Evolutionary conservation across 2,113 vertebrate species (phyloP).

Genomic region (Phyllopteryx taeniolatus): DNA sequence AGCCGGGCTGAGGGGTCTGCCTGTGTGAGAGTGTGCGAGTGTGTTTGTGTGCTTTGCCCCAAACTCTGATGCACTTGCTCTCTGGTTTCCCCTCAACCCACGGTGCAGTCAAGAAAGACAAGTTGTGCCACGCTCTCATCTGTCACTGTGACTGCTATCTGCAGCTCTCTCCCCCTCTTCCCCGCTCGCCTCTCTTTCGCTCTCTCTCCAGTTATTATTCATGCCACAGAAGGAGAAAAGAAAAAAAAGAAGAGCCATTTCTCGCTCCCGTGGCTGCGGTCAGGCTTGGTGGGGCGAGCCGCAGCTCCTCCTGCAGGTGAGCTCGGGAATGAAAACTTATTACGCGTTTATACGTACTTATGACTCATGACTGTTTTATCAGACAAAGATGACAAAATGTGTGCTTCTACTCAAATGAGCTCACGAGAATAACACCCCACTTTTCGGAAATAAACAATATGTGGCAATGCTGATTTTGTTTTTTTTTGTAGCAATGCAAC

Average conservation of each 20-base stretch:
- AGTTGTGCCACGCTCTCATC: slow-evolving; percentile 68
- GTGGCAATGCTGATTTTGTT: background rate
- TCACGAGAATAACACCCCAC: slow-evolving; percentile 27
- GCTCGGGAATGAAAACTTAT: slow-evolving; percentile 36
- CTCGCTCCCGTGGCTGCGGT: slow-evolving; percentile 55
- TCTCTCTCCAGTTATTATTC: slow-evolving; percentile 70
- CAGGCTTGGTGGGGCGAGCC: slow-evolving; percentile 52
- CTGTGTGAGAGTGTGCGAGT: slow-evolving; percentile 45
- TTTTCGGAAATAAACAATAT: slow-evolving; percentile 32
- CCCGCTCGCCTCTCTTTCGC: slow-evolving; percentile 48
- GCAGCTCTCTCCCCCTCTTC: slow-evolving; percentile 48
- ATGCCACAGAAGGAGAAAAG: slow-evolving; percentile 65
- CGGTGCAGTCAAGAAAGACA: slow-evolving; percentile 58
- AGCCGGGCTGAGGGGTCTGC: slow-evolving; percentile 43
- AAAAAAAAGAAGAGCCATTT: slow-evolving; percentile 61
- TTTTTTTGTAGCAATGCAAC: background rate
- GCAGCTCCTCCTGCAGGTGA: slow-evolving; percentile 81
- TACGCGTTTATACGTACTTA: background rate
- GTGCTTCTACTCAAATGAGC: slow-evolving; percentile 40
- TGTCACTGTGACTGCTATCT: slow-evolving; percentile 70
- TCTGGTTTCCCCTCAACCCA: slow-evolving; percentile 52
- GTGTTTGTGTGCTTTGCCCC: slow-evolving; percentile 50
- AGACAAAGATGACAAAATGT: background rate
- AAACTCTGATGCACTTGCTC: slow-evolving; percentile 65
- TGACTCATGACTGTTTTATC: background rate